Conservation (phyloP, 1,140 invertebrate genomes). For the Philotrypesis tridentata region DNA sequence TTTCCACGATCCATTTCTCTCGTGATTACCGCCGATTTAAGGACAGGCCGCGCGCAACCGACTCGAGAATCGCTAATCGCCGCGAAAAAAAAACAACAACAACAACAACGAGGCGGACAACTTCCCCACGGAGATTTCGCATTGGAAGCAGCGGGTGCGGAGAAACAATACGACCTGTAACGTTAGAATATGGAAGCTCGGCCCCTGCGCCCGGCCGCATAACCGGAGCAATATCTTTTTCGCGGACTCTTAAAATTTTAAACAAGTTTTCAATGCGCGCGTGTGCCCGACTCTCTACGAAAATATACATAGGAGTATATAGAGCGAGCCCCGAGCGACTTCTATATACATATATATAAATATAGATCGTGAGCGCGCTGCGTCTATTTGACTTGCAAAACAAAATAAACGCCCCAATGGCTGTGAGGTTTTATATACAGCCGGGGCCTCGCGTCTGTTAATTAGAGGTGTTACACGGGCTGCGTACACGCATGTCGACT, state of each 20-base stretch:
- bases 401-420: not conserved
- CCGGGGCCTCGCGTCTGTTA: not conserved
- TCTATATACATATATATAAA: too few relatives aligned
- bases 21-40: too few relatives aligned
- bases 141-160: not conserved
- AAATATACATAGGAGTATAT: too few relatives aligned
- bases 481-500: not conserved
- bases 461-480: slow-evolving; percentile 24
- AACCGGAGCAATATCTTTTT: not conserved
- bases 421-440: slow-evolving; percentile 1
- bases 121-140: not conserved
- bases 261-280: slow-evolving; percentile 34
- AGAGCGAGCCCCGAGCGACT: not conserved
- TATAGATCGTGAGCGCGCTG: too few relatives aligned
- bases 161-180: not conserved
- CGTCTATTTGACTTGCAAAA: slow-evolving; percentile 36
- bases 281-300: too few relatives aligned
- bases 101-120: too few relatives aligned
- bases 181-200: not conserved
- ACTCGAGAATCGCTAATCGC: too few relatives aligned
- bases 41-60: too few relatives aligned
- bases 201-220: too few relatives aligned
- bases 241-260: not conserved
- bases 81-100: too few relatives aligned
- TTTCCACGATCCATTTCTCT: too few relatives aligned